phyloP scores from a whole-genome alignment of 92 coral and sea anemone genomes.

The Parazoanthus atlanticus region DNA sequence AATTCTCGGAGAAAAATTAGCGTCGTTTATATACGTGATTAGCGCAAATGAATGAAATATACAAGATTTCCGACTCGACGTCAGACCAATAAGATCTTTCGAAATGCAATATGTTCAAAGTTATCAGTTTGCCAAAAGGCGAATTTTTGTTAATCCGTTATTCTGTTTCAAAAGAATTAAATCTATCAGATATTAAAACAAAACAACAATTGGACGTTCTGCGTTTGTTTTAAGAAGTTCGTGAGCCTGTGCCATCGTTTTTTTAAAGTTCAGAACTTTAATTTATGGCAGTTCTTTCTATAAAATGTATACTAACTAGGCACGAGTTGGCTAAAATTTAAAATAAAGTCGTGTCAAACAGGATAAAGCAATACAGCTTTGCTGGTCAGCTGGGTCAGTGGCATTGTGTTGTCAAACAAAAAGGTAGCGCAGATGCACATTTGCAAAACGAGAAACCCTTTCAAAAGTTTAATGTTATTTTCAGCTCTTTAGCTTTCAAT shows the following conservation, averaged over 20 bases:
- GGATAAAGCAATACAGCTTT: neutral
- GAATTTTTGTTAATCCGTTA: neutral
- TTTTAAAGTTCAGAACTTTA: neutral
- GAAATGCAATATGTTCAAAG: neutral
- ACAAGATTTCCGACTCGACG: neutral
- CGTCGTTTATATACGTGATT: neutral
- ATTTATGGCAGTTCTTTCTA: neutral
- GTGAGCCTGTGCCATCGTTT: neutral
- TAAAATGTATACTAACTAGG: neutral
- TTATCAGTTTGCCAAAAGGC: neutral
- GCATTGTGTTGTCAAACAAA: neutral
- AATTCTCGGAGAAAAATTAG: neutral
- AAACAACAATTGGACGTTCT: neutral
- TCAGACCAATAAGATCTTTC: neutral
- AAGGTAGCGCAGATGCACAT: no score
- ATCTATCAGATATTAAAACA: conserved; percentile 1
- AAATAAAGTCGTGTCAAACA: no score
- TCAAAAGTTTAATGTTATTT: neutral
- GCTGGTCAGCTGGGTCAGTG: neutral
- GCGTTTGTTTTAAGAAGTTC: neutral
- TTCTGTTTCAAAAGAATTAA: neutral
- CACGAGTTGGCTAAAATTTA: neutral
- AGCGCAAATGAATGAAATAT: neutral
- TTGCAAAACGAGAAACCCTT: neutral
- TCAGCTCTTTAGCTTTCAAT: no score